Evolutionary conservation across 2,113 vertebrate genomes (phyloP), one percentile per base, ranked within the genome.

Genomic region (Tragelaphus buxtoni): DNA sequence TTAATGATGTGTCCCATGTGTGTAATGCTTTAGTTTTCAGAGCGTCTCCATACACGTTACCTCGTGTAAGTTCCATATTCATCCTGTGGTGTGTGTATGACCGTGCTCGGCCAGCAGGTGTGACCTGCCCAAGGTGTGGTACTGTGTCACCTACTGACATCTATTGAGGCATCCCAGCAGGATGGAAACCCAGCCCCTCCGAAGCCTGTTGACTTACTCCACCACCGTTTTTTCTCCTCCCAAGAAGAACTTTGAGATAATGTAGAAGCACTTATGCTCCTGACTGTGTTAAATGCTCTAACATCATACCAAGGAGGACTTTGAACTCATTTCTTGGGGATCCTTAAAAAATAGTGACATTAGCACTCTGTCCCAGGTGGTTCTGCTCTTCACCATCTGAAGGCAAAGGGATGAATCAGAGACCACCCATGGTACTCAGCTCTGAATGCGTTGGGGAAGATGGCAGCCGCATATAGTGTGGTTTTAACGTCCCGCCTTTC

Each of bases 71-170:
- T 32, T 69, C 61, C 18, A 14, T 2, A 9, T 9, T 76, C 22
- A 4, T 42, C 81, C 69, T 45, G 22, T 0, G 13, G 18, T 3
- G 22, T 30, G 56, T 55, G 18, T 9, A 1, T 51, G 20, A 3
- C 30, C 20, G 9, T 9, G 3, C 55, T 5, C 2, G 2, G 32
- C 39, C 28, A 18, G 28, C 13, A 61, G 28, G 22, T 0, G 0
- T 11, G 35, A 30, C 60, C 42, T 55, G 53, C 80, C 79, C 13
- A 1, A 5, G 9, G 28, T 20, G 51, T 14, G 7, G 20, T 10
- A n/a, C 86, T 1, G 0, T 3, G 30, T 61, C n/a, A 20, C 47
- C 45, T 10, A 1, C 87, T 28, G 76, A 83, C 14, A 17, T 45
- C 53, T 58, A 3, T 17, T 12, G 58, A 82, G 61, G 63, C 9